Conservation (phyloP, 2,797 vertebrate species). For the Amblyopsis hoosieri region DNA sequence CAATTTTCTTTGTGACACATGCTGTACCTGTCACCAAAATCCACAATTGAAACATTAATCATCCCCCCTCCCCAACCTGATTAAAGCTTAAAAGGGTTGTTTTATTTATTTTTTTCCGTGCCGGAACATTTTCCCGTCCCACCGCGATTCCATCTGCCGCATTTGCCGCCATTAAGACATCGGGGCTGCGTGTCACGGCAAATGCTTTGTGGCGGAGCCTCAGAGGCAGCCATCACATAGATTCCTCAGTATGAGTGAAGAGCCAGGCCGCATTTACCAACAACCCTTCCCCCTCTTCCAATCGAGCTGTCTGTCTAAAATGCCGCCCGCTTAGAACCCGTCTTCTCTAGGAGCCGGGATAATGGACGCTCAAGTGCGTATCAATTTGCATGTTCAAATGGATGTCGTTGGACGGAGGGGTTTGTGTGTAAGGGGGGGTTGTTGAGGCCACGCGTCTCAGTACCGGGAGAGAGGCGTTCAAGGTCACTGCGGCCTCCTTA, state of each 20-base stretch:
- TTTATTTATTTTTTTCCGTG: slow-evolving; percentile 34
- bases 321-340: slow-evolving; percentile 27
- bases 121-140: slow-evolving; percentile 35
- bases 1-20: slow-evolving; percentile 70
- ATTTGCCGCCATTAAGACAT: slow-evolving; percentile 47
- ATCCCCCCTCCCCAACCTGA: slow-evolving; percentile 56
- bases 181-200: slow-evolving; percentile 32
- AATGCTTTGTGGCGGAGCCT: slow-evolving; percentile 7
- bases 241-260: slow-evolving; percentile 26
- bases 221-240: slow-evolving; percentile 47
- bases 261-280: slow-evolving; percentile 20
- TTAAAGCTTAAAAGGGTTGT: slow-evolving; percentile 65
- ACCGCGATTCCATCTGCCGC: slow-evolving; percentile 38
- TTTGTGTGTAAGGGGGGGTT: background rate
- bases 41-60: slow-evolving; percentile 76
- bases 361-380: slow-evolving; percentile 9
- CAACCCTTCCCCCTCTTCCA: slow-evolving; percentile 17
- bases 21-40: slow-evolving; percentile 69
- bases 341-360: slow-evolving; percentile 16
- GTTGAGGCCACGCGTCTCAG: background rate
- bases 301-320: slow-evolving; percentile 54
- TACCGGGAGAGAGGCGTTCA: slow-evolving; percentile 7
- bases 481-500: slow-evolving; percentile 4
- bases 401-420: slow-evolving; percentile 6
- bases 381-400: slow-evolving; percentile 1